Evolutionary conservation across 2,113 vertebrate species (phyloP).

Genomic region (Brevimyrus niger): DNA sequence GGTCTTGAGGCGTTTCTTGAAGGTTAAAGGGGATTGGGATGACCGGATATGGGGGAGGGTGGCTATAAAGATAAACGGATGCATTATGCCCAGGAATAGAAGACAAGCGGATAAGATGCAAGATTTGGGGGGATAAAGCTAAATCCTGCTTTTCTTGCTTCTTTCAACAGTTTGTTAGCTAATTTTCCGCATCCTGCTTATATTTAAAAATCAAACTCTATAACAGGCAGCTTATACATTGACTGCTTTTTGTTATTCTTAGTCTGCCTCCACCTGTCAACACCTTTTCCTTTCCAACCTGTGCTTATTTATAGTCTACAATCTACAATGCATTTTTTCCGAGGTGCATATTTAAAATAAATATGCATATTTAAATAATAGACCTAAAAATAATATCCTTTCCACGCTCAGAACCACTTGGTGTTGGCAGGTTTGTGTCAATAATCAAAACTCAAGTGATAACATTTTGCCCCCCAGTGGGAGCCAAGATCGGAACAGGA

Average conservation of each 20-base stretch:
- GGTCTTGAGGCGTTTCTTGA: not conserved
- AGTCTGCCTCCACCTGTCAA: not conserved
- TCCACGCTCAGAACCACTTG: not conserved
- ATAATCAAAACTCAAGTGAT: not conserved
- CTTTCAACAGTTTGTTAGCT: not conserved
- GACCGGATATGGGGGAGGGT: not conserved
- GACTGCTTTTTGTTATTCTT: not conserved
- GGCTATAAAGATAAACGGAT: not conserved
- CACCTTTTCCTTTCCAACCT: not conserved
- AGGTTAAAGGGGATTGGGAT: not conserved
- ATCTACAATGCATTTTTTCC: not conserved
- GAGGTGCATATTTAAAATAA: not conserved
- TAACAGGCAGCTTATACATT: not conserved
- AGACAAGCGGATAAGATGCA: not conserved
- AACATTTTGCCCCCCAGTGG: not conserved
- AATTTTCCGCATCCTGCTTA: not conserved
- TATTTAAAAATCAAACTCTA: not conserved
- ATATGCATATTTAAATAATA: not conserved
- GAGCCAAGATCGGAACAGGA: not conserved
- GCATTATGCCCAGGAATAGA: not conserved
- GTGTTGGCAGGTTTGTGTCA: not conserved
- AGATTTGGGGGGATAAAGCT: not conserved
- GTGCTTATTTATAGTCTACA: not conserved
- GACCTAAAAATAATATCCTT: constrained; percentile 1
- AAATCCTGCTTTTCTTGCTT: not conserved